phyloP scores from a whole-genome alignment of 1,140 invertebrate genomes.

The Sinella curviseta region DNA sequence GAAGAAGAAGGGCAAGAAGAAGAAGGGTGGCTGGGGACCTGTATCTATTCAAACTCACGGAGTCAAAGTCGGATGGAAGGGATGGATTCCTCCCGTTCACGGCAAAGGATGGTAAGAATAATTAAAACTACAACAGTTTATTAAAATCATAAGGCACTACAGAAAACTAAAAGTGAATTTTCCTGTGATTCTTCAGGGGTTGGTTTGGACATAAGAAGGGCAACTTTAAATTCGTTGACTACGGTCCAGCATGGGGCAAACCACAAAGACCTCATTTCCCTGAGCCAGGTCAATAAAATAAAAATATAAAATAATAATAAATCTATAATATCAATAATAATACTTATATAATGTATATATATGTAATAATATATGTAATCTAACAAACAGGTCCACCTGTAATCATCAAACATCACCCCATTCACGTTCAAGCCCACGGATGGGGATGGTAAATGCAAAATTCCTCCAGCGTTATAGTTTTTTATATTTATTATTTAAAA shows the following conservation, averaged over 20 bases:
- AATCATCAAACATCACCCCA: slow-evolving; percentile 6
- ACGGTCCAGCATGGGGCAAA: slow-evolving; percentile 26
- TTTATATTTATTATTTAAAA: neutral
- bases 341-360: too few relatives aligned
- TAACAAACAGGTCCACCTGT: slow-evolving; percentile 16
- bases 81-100: slow-evolving; percentile 23
- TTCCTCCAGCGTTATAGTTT: neutral
- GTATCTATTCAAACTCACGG: neutral
- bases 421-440: neutral
- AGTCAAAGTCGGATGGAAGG: slow-evolving; percentile 16
- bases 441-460: slow-evolving; percentile 9
- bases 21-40: slow-evolving; percentile 4
- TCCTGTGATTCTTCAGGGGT: slow-evolving; percentile 1
- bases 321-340: too few relatives aligned
- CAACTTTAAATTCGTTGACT: slow-evolving; percentile 15
- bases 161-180: neutral
- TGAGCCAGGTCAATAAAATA: too few relatives aligned
- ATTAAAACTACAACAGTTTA: neutral
- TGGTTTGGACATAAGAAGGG: neutral
- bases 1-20: slow-evolving; percentile 27
- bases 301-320: too few relatives aligned
- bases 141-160: too few relatives aligned
- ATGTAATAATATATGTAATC: too few relatives aligned
- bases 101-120: slow-evolving; percentile 11
- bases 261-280: slow-evolving; percentile 22